Conservation (phyloP, 2,797 vertebrate genomes). For the Melanogrammus aeglefinus region DNA sequence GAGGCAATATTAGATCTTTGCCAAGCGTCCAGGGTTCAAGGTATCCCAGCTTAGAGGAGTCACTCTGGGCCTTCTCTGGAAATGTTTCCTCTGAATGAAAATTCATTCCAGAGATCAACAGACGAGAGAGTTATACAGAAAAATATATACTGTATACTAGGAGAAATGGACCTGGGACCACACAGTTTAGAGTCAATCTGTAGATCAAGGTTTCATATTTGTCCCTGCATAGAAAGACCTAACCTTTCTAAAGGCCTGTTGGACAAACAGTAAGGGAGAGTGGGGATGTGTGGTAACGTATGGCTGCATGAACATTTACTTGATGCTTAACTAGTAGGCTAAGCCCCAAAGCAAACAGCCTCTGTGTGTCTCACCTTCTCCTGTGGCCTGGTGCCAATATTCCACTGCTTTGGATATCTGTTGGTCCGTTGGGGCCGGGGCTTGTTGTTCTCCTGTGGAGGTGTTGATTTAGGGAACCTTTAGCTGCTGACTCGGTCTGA, state of each 20-base stretch:
- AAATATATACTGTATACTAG: neutral
- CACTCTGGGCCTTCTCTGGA: neutral
- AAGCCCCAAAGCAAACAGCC: neutral
- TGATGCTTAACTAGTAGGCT: neutral
- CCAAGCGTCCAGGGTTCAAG: constrained; percentile 41
- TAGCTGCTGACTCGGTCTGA: constrained; percentile 18
- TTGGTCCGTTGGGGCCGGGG: constrained; percentile 20
- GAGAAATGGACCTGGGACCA: neutral
- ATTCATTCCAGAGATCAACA: neutral
- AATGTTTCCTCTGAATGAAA: neutral
- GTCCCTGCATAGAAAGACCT: constrained; percentile 74
- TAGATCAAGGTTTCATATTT: neutral
- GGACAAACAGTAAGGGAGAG: constrained; percentile 67
- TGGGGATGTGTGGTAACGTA: constrained; percentile 81
- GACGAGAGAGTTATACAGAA: neutral
- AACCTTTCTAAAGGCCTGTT: constrained; percentile 83
- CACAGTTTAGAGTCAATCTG: neutral
- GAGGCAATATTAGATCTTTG: constrained; percentile 47
- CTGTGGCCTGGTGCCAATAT: neutral
- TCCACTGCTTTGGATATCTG: neutral
- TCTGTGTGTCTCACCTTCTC: neutral
- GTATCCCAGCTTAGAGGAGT: constrained; percentile 25
- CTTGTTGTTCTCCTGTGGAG: constrained; percentile 2
- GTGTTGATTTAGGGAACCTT: constrained; percentile 51
- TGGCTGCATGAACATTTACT: constrained; percentile 35